Evolutionary conservation across 2,888 invertebrate species (phyloP).

Genomic region (Melieria picta): DNA sequence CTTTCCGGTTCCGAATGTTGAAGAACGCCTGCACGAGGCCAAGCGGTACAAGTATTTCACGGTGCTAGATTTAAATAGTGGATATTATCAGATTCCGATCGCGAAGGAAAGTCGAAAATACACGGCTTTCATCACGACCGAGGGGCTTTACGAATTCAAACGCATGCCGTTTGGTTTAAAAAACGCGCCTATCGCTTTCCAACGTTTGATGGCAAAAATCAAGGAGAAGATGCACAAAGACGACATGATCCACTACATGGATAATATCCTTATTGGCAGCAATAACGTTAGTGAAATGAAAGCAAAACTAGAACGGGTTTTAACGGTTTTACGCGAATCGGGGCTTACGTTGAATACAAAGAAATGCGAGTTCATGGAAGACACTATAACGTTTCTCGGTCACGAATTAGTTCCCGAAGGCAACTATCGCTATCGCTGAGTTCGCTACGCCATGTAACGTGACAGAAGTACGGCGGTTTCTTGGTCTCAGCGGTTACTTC

Average conservation of each 20-base stretch:
- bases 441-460: constrained; percentile 16
- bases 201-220: constrained; percentile 31
- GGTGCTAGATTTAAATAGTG: constrained; percentile 37
- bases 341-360: constrained; percentile 1
- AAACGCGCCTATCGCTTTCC: constrained; percentile 30
- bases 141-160: constrained; percentile 39
- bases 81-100: constrained; percentile 33
- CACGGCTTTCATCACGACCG: constrained; percentile 36
- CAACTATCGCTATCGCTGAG: neutral
- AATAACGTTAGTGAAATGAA: constrained; percentile 6
- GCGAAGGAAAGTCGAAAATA: constrained; percentile 31
- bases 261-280: constrained; percentile 33
- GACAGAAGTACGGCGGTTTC: constrained; percentile 18
- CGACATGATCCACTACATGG: constrained; percentile 35
- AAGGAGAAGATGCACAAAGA: constrained; percentile 23
- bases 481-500: no score
- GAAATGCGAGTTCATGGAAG: neutral
- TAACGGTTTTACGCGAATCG: neutral
- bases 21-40: constrained; percentile 36
- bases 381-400: neutral
- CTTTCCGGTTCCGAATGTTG: constrained; percentile 39
- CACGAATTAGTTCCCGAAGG: no score
- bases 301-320: constrained; percentile 13
- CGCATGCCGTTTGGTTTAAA: constrained; percentile 34
- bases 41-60: no score